Percentiles rank a stretch among this genome's conserved stretches.
phyloP scores from a whole-genome alignment of 53 echinoderm and acorn worm genomes.

The Paracentrotus lividus region DNA sequence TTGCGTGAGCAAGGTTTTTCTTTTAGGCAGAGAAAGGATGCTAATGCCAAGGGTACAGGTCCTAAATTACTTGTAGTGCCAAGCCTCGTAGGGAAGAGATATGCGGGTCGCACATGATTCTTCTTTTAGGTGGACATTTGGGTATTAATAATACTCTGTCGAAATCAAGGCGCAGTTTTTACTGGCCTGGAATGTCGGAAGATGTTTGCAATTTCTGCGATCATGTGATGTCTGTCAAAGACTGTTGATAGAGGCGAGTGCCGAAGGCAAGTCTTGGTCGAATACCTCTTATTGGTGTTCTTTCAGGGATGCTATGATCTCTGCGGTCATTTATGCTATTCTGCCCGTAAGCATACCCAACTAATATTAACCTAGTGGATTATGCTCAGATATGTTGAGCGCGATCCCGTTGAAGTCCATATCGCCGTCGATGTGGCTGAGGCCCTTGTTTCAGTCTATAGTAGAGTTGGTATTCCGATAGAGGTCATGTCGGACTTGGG shows the following conservation, averaged over 20 bases:
- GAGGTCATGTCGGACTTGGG: constrained; percentile 72
- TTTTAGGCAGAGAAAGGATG: constrained; percentile 52
- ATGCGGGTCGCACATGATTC: too few relatives aligned
- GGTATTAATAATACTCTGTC: constrained; percentile 62
- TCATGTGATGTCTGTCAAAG: constrained; percentile 62
- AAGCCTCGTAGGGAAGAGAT: constrained; percentile 51
- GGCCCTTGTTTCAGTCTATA: constrained; percentile 68
- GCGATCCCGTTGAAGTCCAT: constrained; percentile 74
- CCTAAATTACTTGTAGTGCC: constrained; percentile 57
- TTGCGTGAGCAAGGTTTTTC: constrained; percentile 50
- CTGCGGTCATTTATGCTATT: constrained; percentile 71
- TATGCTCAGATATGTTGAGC: too few relatives aligned
- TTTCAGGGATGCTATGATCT: constrained; percentile 71
- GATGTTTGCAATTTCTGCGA: constrained; percentile 54
- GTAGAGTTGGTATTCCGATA: constrained; percentile 70
- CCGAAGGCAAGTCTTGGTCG: too few relatives aligned
- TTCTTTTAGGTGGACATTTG: constrained; percentile 53
- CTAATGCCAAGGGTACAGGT: constrained; percentile 27
- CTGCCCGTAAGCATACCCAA: too few relatives aligned
- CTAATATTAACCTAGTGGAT: constrained; percentile 65
- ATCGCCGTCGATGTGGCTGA: constrained; percentile 69
- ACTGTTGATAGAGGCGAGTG: constrained; percentile 65
- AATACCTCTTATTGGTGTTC: too few relatives aligned
- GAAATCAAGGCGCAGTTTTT: constrained; percentile 54
- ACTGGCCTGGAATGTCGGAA: too few relatives aligned